Evolutionary conservation across 2,888 invertebrate genomes (phyloP).

Genomic region (Maniola hyperantus): DNA sequence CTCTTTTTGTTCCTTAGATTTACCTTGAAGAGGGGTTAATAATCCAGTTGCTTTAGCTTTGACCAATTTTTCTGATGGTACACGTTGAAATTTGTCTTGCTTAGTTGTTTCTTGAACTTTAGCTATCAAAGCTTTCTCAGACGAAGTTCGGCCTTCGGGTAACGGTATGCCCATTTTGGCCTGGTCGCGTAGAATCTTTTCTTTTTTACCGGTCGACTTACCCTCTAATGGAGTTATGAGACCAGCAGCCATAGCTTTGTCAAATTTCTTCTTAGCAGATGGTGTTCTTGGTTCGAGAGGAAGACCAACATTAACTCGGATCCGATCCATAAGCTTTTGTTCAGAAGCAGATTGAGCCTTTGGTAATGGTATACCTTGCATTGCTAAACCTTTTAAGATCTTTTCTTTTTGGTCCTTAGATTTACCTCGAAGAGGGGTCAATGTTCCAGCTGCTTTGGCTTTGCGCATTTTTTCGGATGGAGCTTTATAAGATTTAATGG

Average conservation of each 20-base stretch:
- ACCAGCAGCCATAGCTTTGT: conserved; percentile 47
- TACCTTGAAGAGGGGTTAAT: conserved; percentile 41
- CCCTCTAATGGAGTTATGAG: conserved; percentile 50
- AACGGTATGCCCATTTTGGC: conserved; percentile 34
- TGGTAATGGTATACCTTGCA: conserved; percentile 42
- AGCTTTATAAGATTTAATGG: conserved; percentile 17
- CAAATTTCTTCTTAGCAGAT: conserved; percentile 45
- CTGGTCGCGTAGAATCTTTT: conserved; percentile 36
- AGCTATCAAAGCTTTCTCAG: conserved; percentile 33
- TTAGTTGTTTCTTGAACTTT: conserved; percentile 22
- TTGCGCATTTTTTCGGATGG: conserved; percentile 19
- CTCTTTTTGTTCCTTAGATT: conserved; percentile 47
- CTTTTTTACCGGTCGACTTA: conserved; percentile 44
- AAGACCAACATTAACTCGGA: conserved; percentile 41
- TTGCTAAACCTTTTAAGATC: conserved; percentile 41
- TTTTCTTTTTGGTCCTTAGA: conserved; percentile 44
- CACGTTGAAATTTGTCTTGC: conserved; percentile 1
- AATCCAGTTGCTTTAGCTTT: conserved; percentile 29
- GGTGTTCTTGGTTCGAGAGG: conserved; percentile 45
- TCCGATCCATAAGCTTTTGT: conserved; percentile 41
- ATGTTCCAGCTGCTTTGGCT: conserved; percentile 44
- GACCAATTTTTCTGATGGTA: conserved; percentile 17
- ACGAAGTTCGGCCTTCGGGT: conserved; percentile 36
- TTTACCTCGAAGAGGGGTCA: conserved; percentile 48
- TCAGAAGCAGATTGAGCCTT: conserved; percentile 43